Conservation (phyloP, 1,140 invertebrate species). For the Trinorchestia longiramus region DNA sequence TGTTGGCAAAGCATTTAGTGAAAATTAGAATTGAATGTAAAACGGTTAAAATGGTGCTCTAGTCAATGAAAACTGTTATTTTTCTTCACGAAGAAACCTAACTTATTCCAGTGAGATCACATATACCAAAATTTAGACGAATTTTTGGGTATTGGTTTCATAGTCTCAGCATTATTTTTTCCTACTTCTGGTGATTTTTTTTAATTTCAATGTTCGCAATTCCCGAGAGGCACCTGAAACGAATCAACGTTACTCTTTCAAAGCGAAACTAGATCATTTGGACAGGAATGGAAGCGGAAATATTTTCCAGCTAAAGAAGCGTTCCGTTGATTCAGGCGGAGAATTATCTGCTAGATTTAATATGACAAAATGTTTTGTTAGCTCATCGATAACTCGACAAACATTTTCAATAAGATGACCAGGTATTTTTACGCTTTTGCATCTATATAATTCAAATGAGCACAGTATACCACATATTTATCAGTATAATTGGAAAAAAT, state of each 20-base stretch:
- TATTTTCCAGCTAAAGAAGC: neutral
- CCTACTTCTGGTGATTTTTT: neutral
- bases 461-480: neutral
- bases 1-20: neutral
- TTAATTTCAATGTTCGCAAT: neutral
- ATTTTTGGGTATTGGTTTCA: neutral
- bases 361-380: neutral
- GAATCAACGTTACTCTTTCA: neutral
- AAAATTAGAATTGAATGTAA: neutral
- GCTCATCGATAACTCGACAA: neutral
- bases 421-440: neutral
- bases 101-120: neutral
- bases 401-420: neutral
- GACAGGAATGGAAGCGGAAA: neutral
- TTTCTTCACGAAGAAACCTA: neutral
- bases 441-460: neutral
- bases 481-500: neutral
- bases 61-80: neutral
- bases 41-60: neutral
- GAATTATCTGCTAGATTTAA: neutral
- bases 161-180: neutral
- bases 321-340: neutral
- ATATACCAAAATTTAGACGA: neutral
- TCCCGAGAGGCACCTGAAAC: neutral
- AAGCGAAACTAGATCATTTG: neutral